Conservation (phyloP, 2,888 invertebrate species). For the Apoda limacodes region DNA sequence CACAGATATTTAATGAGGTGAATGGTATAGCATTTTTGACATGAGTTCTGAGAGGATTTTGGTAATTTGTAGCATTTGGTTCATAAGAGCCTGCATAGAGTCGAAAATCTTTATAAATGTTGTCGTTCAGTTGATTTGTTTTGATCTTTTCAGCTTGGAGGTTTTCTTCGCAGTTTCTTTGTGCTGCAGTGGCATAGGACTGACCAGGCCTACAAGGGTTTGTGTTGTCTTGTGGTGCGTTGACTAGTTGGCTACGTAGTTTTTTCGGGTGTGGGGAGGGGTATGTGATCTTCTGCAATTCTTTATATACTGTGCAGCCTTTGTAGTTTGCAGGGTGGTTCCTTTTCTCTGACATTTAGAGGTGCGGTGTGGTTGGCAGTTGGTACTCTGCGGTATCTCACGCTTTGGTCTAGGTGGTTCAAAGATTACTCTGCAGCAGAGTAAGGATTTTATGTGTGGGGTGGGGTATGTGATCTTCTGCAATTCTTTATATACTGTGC, state of each 20-base stretch:
- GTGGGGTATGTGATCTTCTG: no score
- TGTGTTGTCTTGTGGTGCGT: background rate
- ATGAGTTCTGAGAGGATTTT: background rate
- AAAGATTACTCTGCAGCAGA: background rate
- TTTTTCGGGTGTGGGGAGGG: background rate
- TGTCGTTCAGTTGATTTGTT: background rate
- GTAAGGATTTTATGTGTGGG: background rate
- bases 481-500: no score
- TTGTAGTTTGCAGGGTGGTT: constrained; percentile 23
- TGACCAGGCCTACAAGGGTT: background rate
- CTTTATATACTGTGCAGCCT: constrained; percentile 17
- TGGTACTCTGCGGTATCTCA: constrained; percentile 18
- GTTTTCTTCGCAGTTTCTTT: no score
- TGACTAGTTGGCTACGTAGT: background rate
- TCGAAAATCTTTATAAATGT: background rate
- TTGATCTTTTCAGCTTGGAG: background rate
- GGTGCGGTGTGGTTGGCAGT: constrained; percentile 22
- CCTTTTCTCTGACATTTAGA: constrained; percentile 19
- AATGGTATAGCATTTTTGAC: background rate
- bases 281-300: constrained; percentile 12
- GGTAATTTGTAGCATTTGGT: background rate
- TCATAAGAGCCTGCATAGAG: background rate
- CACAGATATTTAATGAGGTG: background rate
- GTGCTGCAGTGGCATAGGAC: background rate
- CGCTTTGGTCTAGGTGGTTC: constrained; percentile 20